Conservation (phyloP, 2,797 vertebrate genomes). For the Oreochromis grahami region DNA sequence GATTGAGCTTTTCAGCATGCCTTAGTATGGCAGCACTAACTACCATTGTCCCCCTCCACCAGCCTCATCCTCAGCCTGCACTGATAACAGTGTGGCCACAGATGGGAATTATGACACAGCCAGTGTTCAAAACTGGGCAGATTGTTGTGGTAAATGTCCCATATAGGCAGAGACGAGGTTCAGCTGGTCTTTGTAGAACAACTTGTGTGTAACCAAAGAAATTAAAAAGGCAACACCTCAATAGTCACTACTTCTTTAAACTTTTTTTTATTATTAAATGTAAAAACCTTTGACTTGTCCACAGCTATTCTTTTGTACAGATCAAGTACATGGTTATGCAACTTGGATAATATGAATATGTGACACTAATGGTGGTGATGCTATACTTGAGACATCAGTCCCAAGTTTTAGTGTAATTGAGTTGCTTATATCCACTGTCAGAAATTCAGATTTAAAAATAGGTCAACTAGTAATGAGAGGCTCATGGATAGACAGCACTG, state of each 20-base stretch:
- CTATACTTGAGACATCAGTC: not conserved
- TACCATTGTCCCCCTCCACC: not conserved
- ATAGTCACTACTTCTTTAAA: not conserved
- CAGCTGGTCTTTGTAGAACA: not conserved
- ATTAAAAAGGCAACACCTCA: not conserved
- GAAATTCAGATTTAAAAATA: not conserved
- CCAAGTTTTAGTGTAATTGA: not conserved
- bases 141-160: conserved; percentile 58
- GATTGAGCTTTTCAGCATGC: not conserved
- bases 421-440: not conserved
- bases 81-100: conserved; percentile 42
- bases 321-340: not conserved
- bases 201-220: not conserved
- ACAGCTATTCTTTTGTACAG: not conserved
- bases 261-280: not conserved
- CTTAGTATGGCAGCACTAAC: not conserved
- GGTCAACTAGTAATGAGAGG: not conserved
- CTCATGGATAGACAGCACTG: not conserved
- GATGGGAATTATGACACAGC: conserved; percentile 40
- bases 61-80: conserved; percentile 38
- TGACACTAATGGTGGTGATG: not conserved
- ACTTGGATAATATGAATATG: not conserved
- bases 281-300: not conserved
- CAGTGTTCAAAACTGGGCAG: conserved; percentile 54
- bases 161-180: not conserved